Evolutionary conservation across 2,888 invertebrate genomes (phyloP), one percentile per base, ranked within the genome.

Genomic region (Ochlodes sylvanus): DNA sequence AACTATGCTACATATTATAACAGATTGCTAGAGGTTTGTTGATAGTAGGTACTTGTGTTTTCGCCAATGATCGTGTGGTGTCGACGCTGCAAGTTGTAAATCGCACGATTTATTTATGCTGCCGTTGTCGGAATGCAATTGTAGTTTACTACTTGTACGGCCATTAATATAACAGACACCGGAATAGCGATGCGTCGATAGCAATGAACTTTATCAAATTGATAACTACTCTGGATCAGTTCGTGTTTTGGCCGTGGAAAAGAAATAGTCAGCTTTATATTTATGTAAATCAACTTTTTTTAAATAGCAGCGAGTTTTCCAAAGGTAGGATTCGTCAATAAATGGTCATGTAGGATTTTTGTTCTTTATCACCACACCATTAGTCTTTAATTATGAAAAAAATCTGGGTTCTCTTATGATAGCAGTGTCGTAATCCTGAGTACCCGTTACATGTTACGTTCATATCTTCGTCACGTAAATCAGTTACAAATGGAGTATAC

Each of bases 101-200:
- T 42, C 60, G 50, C 50, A 17, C 42, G 27, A 41, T 52, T 66
- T 60, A 66, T 66, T 60, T 50, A 71, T 73, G 69, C 67, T 72
- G 71, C 69, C 54, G 61, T 44, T 54, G 56, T 55, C 60, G 70
- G 71, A 72, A 72, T 73, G 69, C 71, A 73, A 72, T 71, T 75
- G 75, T 68, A 72, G 60, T 75, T 76, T 74, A 75, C 76, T 74
- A 71, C 73, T 67, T 72, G 74, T 72, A 70, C 68, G 70, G 55
- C 69, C 72, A 73, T 76, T 72, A 73, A 73, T 71, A 71, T 72
- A 74, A 74, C 71, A 71, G 68, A 62, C 62, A 62, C 68, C 68
- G 72, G 71, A 71, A 71, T 74, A 73, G 74, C 73, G 73, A 76
- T 73, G 71, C 69, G 70, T 69, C 70, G 69, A 69, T 73, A 71